Percentiles rank a stretch among this genome's conserved stretches.
phyloP scores from a whole-genome alignment of 2,888 invertebrate species.

The Chymomyza caudatula region DNA sequence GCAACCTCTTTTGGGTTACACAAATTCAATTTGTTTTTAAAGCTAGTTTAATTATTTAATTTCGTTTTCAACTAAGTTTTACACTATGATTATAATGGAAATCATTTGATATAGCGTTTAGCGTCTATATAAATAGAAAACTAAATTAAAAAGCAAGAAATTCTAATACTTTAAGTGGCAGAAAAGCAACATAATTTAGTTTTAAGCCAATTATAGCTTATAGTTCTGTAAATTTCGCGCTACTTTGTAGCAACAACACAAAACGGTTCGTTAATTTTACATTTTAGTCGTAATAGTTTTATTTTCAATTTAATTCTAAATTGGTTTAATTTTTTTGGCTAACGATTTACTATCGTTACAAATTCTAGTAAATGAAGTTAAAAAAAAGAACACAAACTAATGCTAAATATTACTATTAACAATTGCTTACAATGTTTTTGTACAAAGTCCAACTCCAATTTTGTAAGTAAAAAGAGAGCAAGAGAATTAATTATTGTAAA shows the following conservation, averaged over 20 bases:
- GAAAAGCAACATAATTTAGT: constrained; percentile 1
- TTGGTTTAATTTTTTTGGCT: constrained; percentile 48
- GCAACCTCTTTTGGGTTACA: constrained; percentile 12
- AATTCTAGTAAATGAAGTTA: constrained; percentile 60
- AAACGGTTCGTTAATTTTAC: constrained; percentile 55
- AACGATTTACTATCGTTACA: constrained; percentile 33
- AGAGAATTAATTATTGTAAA: constrained; percentile 35
- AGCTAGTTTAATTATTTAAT: constrained; percentile 54
- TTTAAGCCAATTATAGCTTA: background rate
- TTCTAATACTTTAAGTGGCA: constrained; percentile 4
- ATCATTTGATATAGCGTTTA: background rate
- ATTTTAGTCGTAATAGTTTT: constrained; percentile 59
- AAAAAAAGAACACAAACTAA: constrained; percentile 49
- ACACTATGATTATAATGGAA: background rate
- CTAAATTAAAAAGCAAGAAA: constrained; percentile 14
- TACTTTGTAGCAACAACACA: constrained; percentile 16
- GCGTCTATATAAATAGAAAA: background rate
- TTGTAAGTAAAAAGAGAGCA: constrained; percentile 38
- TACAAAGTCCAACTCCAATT: constrained; percentile 71
- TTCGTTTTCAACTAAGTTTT: constrained; percentile 30
- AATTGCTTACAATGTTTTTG: constrained; percentile 52
- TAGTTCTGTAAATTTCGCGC: constrained; percentile 1
- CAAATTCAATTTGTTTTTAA: constrained; percentile 64
- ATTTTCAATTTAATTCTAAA: constrained; percentile 36
- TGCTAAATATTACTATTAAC: background rate